Conservation (phyloP, 2,113 vertebrate genomes). For the Paraplagusia blochii region DNA sequence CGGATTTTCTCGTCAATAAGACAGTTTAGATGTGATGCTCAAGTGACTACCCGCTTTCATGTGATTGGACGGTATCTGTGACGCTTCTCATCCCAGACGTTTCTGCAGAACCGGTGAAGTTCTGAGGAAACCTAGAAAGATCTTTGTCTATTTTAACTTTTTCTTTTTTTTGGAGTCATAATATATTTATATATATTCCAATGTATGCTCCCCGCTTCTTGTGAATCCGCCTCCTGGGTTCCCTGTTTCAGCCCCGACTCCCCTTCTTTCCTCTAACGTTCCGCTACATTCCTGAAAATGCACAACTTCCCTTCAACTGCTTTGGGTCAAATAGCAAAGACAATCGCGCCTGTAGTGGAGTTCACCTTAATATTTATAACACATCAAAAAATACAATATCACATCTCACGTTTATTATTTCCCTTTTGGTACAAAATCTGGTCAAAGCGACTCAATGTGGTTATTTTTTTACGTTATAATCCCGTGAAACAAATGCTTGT, state of each 20-base stretch:
- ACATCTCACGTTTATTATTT: not conserved
- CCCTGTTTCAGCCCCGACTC: conserved; percentile 11
- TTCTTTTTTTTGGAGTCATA: no score
- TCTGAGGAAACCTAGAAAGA: no score
- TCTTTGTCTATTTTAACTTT: no score
- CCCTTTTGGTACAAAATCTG: not conserved
- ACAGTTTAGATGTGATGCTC: no score
- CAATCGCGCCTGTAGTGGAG: conserved; percentile 46
- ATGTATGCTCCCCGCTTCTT: not conserved
- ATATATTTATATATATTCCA: not conserved
- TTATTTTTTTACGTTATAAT: no score
- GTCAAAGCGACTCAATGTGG: no score
- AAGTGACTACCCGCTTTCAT: no score
- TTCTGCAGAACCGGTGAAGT: no score
- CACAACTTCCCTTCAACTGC: conserved; percentile 43
- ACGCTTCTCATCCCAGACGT: no score
- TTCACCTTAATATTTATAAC: conserved; percentile 30
- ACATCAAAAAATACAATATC: conserved; percentile 1
- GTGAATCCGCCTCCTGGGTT: conserved; percentile 5
- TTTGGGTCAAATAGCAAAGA: conserved; percentile 60
- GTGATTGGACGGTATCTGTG: no score
- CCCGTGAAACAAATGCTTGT: no score
- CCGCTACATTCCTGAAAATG: conserved; percentile 63
- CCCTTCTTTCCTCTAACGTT: conserved; percentile 38
- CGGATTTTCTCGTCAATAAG: no score